These are phyloP conservation scores for Lepidurus arcticus DNA, from an alignment of 1,140 invertebrate genomes.

Conservation along the genomic window DNA sequence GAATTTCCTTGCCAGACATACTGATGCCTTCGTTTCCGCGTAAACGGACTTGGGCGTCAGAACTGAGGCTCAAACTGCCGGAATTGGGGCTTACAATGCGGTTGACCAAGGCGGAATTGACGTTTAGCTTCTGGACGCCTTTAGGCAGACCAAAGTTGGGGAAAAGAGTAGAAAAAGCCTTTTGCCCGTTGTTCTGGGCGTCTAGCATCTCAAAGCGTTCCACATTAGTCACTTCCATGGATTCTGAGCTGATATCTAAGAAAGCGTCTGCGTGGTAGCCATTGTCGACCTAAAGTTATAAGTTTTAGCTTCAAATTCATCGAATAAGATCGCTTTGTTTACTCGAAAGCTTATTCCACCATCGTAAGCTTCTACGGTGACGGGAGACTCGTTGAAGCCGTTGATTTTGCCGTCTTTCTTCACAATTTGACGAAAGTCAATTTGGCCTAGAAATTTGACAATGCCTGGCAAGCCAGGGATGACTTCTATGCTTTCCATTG, in stretches of 20 bases:
- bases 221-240: conserved; percentile 60
- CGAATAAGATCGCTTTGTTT: conserved; percentile 27
- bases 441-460: conserved; percentile 68
- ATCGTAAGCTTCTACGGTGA: conserved; percentile 53
- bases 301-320: conserved; percentile 34
- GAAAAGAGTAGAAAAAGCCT: conserved; percentile 66
- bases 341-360: conserved; percentile 31
- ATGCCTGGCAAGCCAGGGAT: conserved; percentile 51
- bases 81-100: conserved; percentile 66
- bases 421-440: conserved; percentile 62
- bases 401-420: conserved; percentile 54
- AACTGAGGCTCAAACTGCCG: conserved; percentile 58
- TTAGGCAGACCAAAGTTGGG: conserved; percentile 64
- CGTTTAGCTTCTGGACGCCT: conserved; percentile 60
- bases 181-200: conserved; percentile 51
- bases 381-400: conserved; percentile 64
- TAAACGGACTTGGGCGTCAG: conserved; percentile 46
- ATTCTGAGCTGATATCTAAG: conserved; percentile 50
- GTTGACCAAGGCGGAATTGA: conserved; percentile 61
- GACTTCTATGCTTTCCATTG: conserved; percentile 79
- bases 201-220: conserved; percentile 62
- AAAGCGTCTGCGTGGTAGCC: conserved; percentile 38
- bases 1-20: conserved; percentile 57
- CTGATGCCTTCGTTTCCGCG: conserved; percentile 47
- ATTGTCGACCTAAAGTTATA: conserved; percentile 36